These are phyloP conservation scores for Ictalurus punctatus DNA, from an alignment of 2,113 vertebrate species.

Conservation along the genomic window DNA sequence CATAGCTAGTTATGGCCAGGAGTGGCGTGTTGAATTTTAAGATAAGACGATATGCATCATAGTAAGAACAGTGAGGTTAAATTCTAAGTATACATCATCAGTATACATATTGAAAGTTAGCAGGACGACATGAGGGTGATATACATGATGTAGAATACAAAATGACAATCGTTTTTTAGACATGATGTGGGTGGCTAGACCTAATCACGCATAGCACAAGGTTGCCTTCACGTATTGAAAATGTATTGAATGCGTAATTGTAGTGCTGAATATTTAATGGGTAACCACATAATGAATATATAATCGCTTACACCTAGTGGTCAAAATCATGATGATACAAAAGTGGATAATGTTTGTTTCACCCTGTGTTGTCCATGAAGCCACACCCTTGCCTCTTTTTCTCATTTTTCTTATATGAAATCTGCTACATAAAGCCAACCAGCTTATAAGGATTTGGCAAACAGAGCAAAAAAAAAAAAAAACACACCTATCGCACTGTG, in stretches of 20 bases:
- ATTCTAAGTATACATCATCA: background rate
- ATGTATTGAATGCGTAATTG: background rate
- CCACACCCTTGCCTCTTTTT: background rate
- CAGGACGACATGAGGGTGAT: background rate
- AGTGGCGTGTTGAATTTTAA: background rate
- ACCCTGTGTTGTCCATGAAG: background rate
- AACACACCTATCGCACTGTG: background rate
- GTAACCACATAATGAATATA: background rate
- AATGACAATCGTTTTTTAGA: background rate
- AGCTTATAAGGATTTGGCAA: background rate
- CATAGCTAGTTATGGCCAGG: background rate
- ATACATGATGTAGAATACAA: background rate
- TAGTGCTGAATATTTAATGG: background rate
- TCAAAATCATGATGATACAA: background rate
- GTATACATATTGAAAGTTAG: background rate
- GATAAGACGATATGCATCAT: background rate
- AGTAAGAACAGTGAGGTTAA: background rate
- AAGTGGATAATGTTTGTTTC: background rate
- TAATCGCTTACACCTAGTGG: background rate
- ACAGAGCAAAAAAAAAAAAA: background rate
- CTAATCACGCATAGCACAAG: background rate
- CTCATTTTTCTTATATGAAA: background rate
- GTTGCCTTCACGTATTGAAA: background rate
- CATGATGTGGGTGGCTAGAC: background rate
- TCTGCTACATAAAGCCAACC: background rate